Base-by-base conservation (phyloP, 2,888 invertebrate species). In the Brachyopa scutellaris region DNA sequence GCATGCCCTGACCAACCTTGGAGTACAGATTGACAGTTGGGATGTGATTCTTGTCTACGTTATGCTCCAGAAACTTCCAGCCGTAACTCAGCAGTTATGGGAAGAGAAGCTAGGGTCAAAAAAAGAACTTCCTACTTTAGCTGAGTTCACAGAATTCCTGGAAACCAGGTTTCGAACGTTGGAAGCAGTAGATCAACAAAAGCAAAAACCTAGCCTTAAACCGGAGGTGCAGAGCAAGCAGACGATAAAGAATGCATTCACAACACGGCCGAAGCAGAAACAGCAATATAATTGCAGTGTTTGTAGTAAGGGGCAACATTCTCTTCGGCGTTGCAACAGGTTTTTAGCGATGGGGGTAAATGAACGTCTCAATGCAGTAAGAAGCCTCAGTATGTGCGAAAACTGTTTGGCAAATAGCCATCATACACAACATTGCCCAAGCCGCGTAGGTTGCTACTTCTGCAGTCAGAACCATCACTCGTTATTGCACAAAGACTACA, bases 281-380 rank as follows among this genome's bases (percentile, higher is more conserved):
- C 45, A 45, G 11, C 29, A 33, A 11, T 31, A 17, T 8, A 31
- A 2, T 7, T 59, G 17, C 29, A 59, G 13, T 11, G 13, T 45
- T 61, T 61, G 45, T 19, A 26, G 21, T 17, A 61, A 61, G 4
- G 45, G 61, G 3, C 47, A 45, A 21, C 45, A 45, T 11, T 31
- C 31, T n/a, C 42, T 61, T 6, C 42, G 13, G 8, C 31, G 11
- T 0, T 61, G 61, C 31, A 61, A 61, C 11, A 19, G 8, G 3
- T 47, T 45, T 13, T 47, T 19, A 15, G 8, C 7, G 5, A 61
- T 45, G 61, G 47, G 29, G 0, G 31, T 15, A 9, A 40, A 3
- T 42, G 26, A 40, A 2, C 57, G 42, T 15, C 21, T 9, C 0
- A 42, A 7, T 29, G 11, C 7, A 13, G 40, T 42, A 5, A 13